These are phyloP conservation scores for Eupsittula cactorum DNA, from an alignment of 2,113 vertebrate species.

Conservation along the genomic window DNA sequence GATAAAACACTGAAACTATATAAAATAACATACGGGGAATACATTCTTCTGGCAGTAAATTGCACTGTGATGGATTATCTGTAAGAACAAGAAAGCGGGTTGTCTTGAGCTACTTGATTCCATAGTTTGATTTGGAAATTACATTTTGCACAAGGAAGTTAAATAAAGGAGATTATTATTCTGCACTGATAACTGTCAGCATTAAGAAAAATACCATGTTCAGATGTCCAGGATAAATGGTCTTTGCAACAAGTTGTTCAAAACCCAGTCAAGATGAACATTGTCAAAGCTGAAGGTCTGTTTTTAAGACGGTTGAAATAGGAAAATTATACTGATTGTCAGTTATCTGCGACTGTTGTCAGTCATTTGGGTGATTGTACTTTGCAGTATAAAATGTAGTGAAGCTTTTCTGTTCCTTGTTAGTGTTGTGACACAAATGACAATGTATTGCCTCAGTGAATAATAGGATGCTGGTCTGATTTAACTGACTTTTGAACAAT, in stretches of 20 bases:
- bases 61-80: not conserved
- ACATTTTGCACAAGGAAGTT: not conserved
- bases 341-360: constrained; percentile 21
- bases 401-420: constrained; percentile 2
- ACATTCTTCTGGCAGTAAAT: not conserved
- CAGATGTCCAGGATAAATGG: not conserved
- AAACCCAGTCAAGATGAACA: not conserved
- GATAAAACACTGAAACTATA: not conserved
- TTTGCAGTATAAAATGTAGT: not conserved
- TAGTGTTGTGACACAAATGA: constrained; percentile 32
- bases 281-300: not conserved
- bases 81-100: not conserved
- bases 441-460: constrained; percentile 11
- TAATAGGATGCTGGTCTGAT: constrained; percentile 1
- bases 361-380: constrained; percentile 16
- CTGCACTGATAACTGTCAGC: not conserved
- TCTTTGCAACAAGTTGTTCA: not conserved
- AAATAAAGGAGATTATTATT: not conserved
- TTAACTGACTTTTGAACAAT: not conserved
- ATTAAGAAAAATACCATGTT: not conserved
- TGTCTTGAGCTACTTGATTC: not conserved
- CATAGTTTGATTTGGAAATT: not conserved
- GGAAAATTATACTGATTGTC: constrained; percentile 35
- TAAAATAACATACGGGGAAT: not conserved
- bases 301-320: constrained; percentile 35